These are phyloP conservation scores for Protonemura montana DNA, from an alignment of 2,888 invertebrate genomes.

Conservation along the genomic window DNA sequence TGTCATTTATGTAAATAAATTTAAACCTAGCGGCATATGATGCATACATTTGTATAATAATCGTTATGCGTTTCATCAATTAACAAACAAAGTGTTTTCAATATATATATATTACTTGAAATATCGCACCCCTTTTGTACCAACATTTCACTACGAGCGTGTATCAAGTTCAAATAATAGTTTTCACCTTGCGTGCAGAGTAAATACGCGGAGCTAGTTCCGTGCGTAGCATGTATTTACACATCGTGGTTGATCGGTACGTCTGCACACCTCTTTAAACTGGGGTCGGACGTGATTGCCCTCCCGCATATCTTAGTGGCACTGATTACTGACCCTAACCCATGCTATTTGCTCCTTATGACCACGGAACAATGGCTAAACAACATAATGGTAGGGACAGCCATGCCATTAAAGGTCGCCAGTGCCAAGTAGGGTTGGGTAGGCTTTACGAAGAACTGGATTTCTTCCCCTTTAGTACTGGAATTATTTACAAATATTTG, in stretches of 20 bases:
- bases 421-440: background rate
- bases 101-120: background rate
- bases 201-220: background rate
- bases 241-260: background rate
- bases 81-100: background rate
- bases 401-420: background rate
- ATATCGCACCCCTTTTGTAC: background rate
- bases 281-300: background rate
- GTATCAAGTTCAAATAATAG: background rate
- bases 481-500: background rate
- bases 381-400: background rate
- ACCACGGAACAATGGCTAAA: background rate
- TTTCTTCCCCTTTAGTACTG: background rate
- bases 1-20: background rate
- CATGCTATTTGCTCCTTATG: background rate
- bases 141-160: background rate
- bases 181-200: background rate
- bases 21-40: background rate
- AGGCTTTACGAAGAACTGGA: background rate
- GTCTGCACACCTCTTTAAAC: background rate
- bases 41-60: slow-evolving; percentile 7
- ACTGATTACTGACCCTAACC: background rate
- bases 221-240: background rate
- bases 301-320: background rate
- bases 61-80: background rate